Evolutionary conservation across 2,113 vertebrate genomes (phyloP).

Genomic region (Chrysemys picta): DNA sequence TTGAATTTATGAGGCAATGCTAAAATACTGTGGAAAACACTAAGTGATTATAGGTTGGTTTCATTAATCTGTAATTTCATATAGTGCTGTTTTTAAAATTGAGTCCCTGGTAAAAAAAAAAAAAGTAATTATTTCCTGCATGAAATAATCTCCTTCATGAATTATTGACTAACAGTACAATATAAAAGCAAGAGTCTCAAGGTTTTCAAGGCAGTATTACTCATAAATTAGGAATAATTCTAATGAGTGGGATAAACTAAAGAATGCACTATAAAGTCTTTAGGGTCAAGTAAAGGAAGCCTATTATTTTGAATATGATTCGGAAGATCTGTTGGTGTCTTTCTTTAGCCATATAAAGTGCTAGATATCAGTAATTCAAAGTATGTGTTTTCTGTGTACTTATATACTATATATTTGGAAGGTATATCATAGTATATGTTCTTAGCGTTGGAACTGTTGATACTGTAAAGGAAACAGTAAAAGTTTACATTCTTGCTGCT

Average conservation of each 20-base stretch:
- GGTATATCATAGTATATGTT: slow-evolving; percentile 1
- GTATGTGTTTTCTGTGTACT: slow-evolving; percentile 23
- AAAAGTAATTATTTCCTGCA: neutral
- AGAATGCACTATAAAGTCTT: slow-evolving; percentile 31
- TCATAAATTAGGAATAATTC: slow-evolving; percentile 37
- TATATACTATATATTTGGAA: neutral
- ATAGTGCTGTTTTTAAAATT: neutral
- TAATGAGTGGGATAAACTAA: slow-evolving; percentile 36
- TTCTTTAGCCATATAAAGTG: slow-evolving; percentile 19
- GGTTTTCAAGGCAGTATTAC: slow-evolving; percentile 2
- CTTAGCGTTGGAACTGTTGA: slow-evolving; percentile 30
- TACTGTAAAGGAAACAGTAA: slow-evolving; percentile 24
- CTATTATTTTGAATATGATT: slow-evolving; percentile 52
- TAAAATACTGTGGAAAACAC: neutral
- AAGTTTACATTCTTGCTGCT: slow-evolving; percentile 40
- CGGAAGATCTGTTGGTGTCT: neutral
- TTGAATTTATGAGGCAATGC: neutral
- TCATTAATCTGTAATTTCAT: slow-evolving; percentile 14
- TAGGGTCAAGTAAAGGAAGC: slow-evolving; percentile 36
- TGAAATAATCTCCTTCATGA: slow-evolving; percentile 33
- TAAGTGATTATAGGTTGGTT: fast-evolving
- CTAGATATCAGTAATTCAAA: slow-evolving; percentile 50
- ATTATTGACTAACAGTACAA: slow-evolving; percentile 32
- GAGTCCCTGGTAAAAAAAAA: neutral
- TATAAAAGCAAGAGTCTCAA: neutral